Base-by-base conservation (phyloP, 2,888 invertebrate genomes). In the Camponotus fellah region DNA sequence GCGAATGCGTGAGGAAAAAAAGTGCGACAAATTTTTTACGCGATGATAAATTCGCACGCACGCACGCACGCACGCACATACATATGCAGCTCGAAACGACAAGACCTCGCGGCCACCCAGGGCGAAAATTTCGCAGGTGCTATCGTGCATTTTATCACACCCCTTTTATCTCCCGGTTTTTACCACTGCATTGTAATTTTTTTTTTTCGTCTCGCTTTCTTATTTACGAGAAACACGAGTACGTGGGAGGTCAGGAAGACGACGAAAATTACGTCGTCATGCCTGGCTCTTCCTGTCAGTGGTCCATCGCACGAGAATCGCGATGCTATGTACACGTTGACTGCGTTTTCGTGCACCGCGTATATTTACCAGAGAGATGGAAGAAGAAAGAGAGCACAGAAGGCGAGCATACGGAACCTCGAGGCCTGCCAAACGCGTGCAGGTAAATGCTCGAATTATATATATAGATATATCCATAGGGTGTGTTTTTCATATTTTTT, bases 251-350 rank as follows among this genome's bases (percentile, higher is more conserved):
- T 56, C 60, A 58, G 32, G 58, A 60, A 58, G 34, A 46, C 17
- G 79, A 71, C 34, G 84, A 53, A 83, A 83, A 85, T 85, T 85
- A 85, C 80, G 80, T 80, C 69, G 85, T 85, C 83, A 85, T 79
- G 79, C 77, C 75, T 68, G 77, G 74, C 74, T 83, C 68, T 83
- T 68, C 79, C 74, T 80, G 83, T 80, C 83, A 69, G 60, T 83
- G 85, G 71, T 69, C 65, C 64, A 79, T 77, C 62, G 37, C 46
- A 80, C 83, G 80, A 83, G 75, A 56, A 74, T 40, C 32, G 65
- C 68, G 79, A 79, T 56, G 26, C 17, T 49, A 49, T 32, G 26
- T 40, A 66, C 53, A 53, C 17, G 53, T 46, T 12, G 53, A 71
- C 21, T 76, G 71, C 76, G 62, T 83, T 83, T 68, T 68, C 58